Percentiles rank a stretch among this genome's conserved stretches.
Conservation (phyloP, 2,113 vertebrate species). For the Colossoma macropomum region DNA sequence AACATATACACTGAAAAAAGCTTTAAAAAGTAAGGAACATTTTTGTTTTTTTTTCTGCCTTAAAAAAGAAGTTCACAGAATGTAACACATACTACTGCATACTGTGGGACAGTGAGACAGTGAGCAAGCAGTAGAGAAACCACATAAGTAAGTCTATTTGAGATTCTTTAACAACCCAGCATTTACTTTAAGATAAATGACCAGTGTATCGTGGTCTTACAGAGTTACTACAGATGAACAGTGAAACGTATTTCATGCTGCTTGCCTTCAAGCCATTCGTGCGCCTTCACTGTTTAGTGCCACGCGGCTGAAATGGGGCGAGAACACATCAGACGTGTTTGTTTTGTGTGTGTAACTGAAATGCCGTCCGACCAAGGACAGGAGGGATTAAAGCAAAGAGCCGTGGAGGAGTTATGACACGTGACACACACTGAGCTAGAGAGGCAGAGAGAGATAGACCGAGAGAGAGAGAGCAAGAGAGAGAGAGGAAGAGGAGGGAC, state of each 20-base stretch:
- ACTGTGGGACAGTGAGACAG: too few relatives aligned
- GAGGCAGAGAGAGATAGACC: constrained; percentile 11
- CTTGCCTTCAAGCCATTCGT: not conserved
- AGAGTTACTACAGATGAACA: not conserved
- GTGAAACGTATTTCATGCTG: not conserved
- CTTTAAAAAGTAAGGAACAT: too few relatives aligned
- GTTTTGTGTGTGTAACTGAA: not conserved
- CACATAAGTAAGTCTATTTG: too few relatives aligned
- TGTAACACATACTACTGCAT: too few relatives aligned
- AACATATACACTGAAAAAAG: too few relatives aligned
- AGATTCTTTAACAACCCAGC: too few relatives aligned
- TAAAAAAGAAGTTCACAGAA: too few relatives aligned
- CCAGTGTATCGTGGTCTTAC: too few relatives aligned
- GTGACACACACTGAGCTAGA: not conserved
- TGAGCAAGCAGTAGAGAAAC: too few relatives aligned
- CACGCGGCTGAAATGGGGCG: not conserved
- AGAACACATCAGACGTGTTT: not conserved
- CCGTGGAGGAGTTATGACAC: not conserved
- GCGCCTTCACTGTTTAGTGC: not conserved
- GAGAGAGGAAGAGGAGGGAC: not conserved
- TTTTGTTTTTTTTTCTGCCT: too few relatives aligned
- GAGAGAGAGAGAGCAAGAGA: not conserved
- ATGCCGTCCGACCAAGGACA: not conserved
- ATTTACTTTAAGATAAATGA: too few relatives aligned
- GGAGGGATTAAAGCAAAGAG: constrained; percentile 4